Evolutionary conservation across 2,888 invertebrate species (phyloP).

Genomic region (Aphidoletes aphidimyza): DNA sequence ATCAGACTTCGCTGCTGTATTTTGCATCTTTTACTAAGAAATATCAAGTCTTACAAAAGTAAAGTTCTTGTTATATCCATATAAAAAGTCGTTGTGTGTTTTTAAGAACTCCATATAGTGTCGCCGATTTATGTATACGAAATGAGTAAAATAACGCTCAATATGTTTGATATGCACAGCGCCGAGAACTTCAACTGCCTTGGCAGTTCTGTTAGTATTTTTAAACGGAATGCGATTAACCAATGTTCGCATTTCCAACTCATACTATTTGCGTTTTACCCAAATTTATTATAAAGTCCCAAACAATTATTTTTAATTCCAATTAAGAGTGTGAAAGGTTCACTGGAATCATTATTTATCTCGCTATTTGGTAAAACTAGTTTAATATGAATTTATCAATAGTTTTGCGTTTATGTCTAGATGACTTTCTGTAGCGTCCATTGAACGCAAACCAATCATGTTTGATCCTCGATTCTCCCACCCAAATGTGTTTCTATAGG

Average conservation of each 20-base stretch:
- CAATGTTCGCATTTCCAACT: too few relatives aligned
- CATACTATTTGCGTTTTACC: too few relatives aligned
- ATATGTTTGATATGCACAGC: conserved; percentile 13
- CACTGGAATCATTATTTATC: background rate
- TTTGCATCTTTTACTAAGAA: background rate
- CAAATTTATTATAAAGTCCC: too few relatives aligned
- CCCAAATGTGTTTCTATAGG: too few relatives aligned
- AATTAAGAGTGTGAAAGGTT: background rate
- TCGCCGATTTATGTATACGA: conserved; percentile 23
- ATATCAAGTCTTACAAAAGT: background rate
- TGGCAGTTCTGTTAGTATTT: too few relatives aligned
- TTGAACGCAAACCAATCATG: too few relatives aligned
- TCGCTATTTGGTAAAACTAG: too few relatives aligned
- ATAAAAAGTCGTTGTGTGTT: background rate
- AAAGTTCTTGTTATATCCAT: background rate
- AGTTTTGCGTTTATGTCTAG: too few relatives aligned
- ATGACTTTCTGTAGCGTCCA: too few relatives aligned
- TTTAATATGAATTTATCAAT: too few relatives aligned
- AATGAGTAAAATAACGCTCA: conserved; percentile 11
- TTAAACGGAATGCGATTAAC: background rate
- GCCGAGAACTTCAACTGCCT: too few relatives aligned
- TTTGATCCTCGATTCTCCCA: too few relatives aligned
- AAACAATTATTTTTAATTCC: background rate
- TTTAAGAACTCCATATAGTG: background rate
- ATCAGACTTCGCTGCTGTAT: background rate